phyloP scores from a whole-genome alignment of 1,140 invertebrate species.

The Helicoverpa zea region DNA sequence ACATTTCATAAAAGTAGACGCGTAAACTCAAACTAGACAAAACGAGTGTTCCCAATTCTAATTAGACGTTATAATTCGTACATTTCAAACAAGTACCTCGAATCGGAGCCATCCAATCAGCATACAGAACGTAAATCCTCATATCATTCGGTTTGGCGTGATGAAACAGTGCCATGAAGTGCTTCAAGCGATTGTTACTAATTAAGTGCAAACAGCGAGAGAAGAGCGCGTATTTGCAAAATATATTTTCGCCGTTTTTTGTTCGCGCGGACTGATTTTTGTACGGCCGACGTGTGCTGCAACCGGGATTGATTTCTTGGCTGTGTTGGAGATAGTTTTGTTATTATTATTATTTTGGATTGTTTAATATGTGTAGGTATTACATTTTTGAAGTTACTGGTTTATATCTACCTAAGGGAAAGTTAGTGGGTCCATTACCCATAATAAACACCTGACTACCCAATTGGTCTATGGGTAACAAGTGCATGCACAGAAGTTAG shows the following conservation, averaged over 20 bases:
- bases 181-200: slow-evolving; percentile 58
- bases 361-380: too few species aligned
- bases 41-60: slow-evolving; percentile 17
- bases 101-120: slow-evolving; percentile 38
- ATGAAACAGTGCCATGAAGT: slow-evolving; percentile 53
- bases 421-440: too few species aligned
- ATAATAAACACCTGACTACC: too few species aligned
- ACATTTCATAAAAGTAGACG: neutral
- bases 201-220: slow-evolving; percentile 56
- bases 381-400: too few species aligned
- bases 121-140: slow-evolving; percentile 37
- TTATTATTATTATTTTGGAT: neutral
- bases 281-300: neutral
- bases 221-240: slow-evolving; percentile 17
- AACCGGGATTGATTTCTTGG: neutral
- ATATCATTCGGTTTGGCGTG: slow-evolving; percentile 38
- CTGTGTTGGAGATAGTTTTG: neutral
- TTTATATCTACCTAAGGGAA: too few species aligned
- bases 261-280: slow-evolving; percentile 13
- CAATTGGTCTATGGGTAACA: too few species aligned
- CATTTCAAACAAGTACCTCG: neutral
- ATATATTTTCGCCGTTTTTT: slow-evolving; percentile 20
- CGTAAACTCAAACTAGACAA: slow-evolving; percentile 10
- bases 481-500: too few species aligned
- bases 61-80: slow-evolving; percentile 33